Evolutionary conservation across 2,888 invertebrate genomes (phyloP).

Genomic region (Hydrotaea cyrtoneurina): DNA sequence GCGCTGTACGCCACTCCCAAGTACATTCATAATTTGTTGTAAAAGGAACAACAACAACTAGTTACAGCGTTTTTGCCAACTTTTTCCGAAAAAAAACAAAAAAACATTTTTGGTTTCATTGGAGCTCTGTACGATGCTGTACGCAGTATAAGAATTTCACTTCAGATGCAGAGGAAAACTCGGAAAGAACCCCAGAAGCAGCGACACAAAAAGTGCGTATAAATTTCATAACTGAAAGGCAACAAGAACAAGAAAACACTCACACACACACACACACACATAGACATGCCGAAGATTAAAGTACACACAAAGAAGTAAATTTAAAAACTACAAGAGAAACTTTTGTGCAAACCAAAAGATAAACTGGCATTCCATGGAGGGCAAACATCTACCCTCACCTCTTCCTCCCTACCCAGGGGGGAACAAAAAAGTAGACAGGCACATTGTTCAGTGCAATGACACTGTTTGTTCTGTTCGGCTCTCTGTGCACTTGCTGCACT

Average conservation of each 20-base stretch:
- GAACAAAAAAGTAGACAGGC: background rate
- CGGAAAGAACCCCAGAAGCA: background rate
- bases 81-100: constrained; percentile 1
- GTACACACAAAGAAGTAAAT: constrained; percentile 36
- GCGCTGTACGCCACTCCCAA: background rate
- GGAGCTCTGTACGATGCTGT: background rate
- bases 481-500: background rate
- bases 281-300: constrained; percentile 25
- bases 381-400: background rate
- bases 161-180: constrained; percentile 20
- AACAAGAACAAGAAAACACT: background rate
- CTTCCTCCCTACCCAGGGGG: background rate
- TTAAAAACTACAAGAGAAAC: constrained; percentile 31
- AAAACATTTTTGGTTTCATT: background rate
- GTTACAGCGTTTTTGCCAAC: constrained; percentile 13
- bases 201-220: constrained; percentile 32
- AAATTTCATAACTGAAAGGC: constrained; percentile 33
- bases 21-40: constrained; percentile 40
- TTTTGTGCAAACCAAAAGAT: constrained; percentile 15
- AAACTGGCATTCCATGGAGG: constrained; percentile 6
- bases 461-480: background rate
- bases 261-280: background rate
- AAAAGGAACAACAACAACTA: constrained; percentile 25
- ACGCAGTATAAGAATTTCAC: constrained; percentile 28
- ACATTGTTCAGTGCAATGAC: background rate